Evolutionary conservation across 2,888 invertebrate genomes (phyloP).

Genomic region (Osmoderma eremita): DNA sequence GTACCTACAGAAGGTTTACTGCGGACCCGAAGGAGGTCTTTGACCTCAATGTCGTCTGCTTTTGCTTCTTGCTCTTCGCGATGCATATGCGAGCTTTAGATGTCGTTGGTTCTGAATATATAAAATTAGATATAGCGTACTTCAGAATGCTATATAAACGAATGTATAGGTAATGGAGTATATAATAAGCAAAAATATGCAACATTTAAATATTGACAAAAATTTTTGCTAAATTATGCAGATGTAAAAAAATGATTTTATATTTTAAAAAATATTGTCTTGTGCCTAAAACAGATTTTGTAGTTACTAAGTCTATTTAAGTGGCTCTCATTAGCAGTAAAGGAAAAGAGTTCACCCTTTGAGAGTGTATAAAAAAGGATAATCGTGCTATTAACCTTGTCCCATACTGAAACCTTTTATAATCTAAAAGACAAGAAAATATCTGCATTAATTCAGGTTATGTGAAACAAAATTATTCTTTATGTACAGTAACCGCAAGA

Average conservation of each 20-base stretch:
- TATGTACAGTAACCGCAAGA: too few relatives aligned
- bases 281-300: too few relatives aligned
- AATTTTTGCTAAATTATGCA: too few relatives aligned
- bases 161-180: too few relatives aligned
- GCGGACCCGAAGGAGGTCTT: conserved; percentile 25
- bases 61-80: conserved; percentile 28
- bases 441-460: too few relatives aligned
- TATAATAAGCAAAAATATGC: too few relatives aligned
- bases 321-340: conserved; percentile 11
- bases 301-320: conserved; percentile 16
- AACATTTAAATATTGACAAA: too few relatives aligned
- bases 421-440: too few relatives aligned
- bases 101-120: conserved; percentile 10
- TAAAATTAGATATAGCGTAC: conserved; percentile 18
- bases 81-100: conserved; percentile 13
- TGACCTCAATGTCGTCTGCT: conserved; percentile 34
- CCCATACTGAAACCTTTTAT: too few relatives aligned
- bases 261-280: not conserved
- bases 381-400: conserved; percentile 7
- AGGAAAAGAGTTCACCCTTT: conserved; percentile 15
- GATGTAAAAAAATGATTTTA: not conserved
- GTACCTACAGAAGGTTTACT: conserved; percentile 22
- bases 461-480: too few relatives aligned
- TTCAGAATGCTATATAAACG: not conserved
- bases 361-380: conserved; percentile 1